Conservation (phyloP, 2,888 invertebrate genomes). For the Drosophila tanythrix region DNA sequence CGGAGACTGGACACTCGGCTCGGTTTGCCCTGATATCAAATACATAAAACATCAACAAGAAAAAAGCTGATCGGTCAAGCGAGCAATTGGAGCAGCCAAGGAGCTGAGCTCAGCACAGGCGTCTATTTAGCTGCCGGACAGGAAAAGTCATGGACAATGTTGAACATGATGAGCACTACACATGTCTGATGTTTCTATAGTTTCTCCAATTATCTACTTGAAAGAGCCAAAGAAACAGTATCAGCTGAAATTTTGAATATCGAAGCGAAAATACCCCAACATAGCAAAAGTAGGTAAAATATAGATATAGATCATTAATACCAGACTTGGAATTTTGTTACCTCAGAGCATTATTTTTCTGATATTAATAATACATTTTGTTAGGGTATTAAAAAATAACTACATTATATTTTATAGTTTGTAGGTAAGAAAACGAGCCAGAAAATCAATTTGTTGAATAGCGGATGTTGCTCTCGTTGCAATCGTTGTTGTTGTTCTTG, state of each 20-base stretch:
- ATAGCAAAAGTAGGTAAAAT: background rate
- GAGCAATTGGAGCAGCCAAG: constrained; percentile 7
- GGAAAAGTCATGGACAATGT: constrained; percentile 18
- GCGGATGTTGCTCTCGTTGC: constrained; percentile 7
- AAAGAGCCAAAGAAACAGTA: background rate
- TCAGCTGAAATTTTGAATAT: background rate
- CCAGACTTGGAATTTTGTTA: background rate
- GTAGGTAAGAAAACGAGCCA: constrained; percentile 25
- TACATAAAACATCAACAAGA: constrained; percentile 1
- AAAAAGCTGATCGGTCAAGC: background rate
- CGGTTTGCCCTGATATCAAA: constrained; percentile 32
- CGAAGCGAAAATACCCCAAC: background rate
- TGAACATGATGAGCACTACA: constrained; percentile 73
- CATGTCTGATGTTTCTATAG: constrained; percentile 43
- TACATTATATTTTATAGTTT: background rate
- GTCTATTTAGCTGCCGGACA: constrained; percentile 21
- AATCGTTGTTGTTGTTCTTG: constrained; percentile 23
- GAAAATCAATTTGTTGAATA: constrained; percentile 58
- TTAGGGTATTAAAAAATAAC: background rate
- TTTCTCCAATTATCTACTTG: constrained; percentile 37
- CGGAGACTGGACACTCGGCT: constrained; percentile 1
- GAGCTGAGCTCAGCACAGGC: constrained; percentile 2
- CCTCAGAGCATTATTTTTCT: background rate
- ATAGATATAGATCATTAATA: background rate
- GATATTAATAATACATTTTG: background rate